Base-by-base conservation (phyloP, 1,140 invertebrate species). In the Aphelenchoides avenae region DNA sequence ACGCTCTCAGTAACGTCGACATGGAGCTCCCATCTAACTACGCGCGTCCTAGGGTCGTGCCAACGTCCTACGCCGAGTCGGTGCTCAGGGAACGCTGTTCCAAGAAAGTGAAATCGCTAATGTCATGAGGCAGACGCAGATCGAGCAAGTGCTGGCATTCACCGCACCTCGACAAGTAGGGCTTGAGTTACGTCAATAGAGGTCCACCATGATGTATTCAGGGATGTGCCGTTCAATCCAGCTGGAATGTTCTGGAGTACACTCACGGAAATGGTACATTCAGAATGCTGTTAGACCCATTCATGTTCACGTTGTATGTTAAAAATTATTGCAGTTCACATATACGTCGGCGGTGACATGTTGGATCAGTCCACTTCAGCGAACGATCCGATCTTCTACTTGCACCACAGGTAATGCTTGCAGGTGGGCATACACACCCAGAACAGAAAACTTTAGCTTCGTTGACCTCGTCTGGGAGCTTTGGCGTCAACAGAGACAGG, bases 321-420 rank as follows among this genome's bases (percentile, higher is more conserved):
- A 36, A 36, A 13, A 13, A 13, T 36, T 36, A 13, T 36, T 36
- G 34, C 34, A 13, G 18, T 36, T 7, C 70, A 72, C 24, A 47
- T 72, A 4, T 72, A 61, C 63, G 56, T 74, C 33, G 70, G 70
- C 13, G 70, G 71, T 18, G 67, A 70, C 48, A 68, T 67, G 64
- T 44, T 68, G 15, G 61, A 70, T 15, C 59, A 64, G 42, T 61
- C 66, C 11, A 69, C 66, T 3, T 57, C 65, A 13, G 66, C 66
- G 4, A 67, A 67, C 29, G 64, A 67, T 43, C 64, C 64, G 5
- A 52, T 71, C 13, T 59, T 68, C 42, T 71, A 54, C 60, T 63
- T 49, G 27, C 48, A 73, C 22, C 71, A 71, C 46, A n/a, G n/a
- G n/a, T 70, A 64, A 20, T 80, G 77, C 62, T 67, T 80, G 6